These are phyloP conservation scores for Crossaster papposus DNA, from an alignment of 53 echinoderm and acorn worm species.

Conservation along the genomic window DNA sequence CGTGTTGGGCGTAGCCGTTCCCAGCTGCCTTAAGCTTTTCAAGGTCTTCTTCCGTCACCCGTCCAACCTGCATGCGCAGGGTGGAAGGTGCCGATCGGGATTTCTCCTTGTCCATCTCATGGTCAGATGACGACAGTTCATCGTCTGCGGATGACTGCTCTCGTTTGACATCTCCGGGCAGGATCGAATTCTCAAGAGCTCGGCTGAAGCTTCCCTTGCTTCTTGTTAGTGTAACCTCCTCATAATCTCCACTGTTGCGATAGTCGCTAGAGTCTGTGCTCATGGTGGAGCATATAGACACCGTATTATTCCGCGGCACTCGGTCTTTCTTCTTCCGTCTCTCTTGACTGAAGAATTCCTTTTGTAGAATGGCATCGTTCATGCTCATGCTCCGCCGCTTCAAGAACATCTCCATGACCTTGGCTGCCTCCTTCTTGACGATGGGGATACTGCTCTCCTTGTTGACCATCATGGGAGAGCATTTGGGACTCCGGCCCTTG, in stretches of 20 bases:
- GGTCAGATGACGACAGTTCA: slow-evolving; percentile 87
- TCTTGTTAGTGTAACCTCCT: slow-evolving; percentile 52
- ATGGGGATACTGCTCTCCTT: slow-evolving; percentile 81
- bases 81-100: slow-evolving; percentile 91
- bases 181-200: slow-evolving; percentile 65
- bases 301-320: slow-evolving; percentile 79
- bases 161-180: slow-evolving; percentile 33
- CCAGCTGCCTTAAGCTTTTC: slow-evolving; percentile 68
- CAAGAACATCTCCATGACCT: slow-evolving; percentile 92
- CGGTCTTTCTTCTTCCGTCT: slow-evolving; percentile 65
- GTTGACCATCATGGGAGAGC: slow-evolving; percentile 69
- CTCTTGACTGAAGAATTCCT: slow-evolving; percentile 84
- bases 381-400: slow-evolving; percentile 95
- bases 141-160: slow-evolving; percentile 77
- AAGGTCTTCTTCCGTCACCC: slow-evolving; percentile 64
- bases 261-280: slow-evolving; percentile 79
- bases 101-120: slow-evolving; percentile 65
- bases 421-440: slow-evolving; percentile 82
- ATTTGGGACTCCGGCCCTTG: slow-evolving; percentile 65
- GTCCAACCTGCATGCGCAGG: slow-evolving; percentile 79
- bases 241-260: slow-evolving; percentile 57
- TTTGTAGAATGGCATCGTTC: slow-evolving; percentile 87
- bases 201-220: slow-evolving; percentile 70
- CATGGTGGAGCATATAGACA: slow-evolving; percentile 80
- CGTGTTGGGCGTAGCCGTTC: slow-evolving; percentile 75